Conservation (phyloP, 2,797 vertebrate genomes). For the Cercopithecus hamlyni region DNA sequence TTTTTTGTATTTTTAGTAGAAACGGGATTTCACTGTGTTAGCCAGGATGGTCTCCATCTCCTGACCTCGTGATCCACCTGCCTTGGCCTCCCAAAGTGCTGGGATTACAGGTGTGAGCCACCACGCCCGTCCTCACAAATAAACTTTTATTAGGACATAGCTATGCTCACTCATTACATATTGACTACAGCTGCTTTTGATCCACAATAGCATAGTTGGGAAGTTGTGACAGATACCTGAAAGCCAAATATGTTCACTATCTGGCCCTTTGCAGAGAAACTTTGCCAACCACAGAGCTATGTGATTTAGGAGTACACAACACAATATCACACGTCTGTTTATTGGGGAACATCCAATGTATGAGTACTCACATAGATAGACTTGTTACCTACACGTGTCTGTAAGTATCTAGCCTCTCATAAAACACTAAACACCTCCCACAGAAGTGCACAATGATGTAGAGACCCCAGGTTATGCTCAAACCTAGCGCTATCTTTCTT, state of each 20-base stretch:
- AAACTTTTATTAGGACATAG: neutral
- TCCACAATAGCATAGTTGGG: neutral
- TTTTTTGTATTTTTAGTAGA: too few relatives aligned
- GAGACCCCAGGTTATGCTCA: neutral
- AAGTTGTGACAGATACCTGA: neutral
- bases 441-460: neutral
- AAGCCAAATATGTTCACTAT: neutral
- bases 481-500: neutral
- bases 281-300: neutral
- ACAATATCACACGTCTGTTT: neutral
- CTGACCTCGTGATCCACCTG: rapidly evolving
- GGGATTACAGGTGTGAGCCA: too few relatives aligned
- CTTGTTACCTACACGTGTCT: neutral
- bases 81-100: too few relatives aligned
- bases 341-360: neutral
- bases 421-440: neutral
- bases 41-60: too few relatives aligned
- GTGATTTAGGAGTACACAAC: neutral
- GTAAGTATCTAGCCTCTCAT: neutral
- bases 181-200: neutral
- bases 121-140: neutral
- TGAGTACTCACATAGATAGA: neutral
- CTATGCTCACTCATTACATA: neutral
- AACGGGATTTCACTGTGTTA: too few relatives aligned
- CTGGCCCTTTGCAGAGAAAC: neutral